Percentiles rank a stretch among this genome's conserved stretches.
Evolutionary conservation across 2,113 vertebrate species (phyloP).

Genomic region (Cygnus buccinator): DNA sequence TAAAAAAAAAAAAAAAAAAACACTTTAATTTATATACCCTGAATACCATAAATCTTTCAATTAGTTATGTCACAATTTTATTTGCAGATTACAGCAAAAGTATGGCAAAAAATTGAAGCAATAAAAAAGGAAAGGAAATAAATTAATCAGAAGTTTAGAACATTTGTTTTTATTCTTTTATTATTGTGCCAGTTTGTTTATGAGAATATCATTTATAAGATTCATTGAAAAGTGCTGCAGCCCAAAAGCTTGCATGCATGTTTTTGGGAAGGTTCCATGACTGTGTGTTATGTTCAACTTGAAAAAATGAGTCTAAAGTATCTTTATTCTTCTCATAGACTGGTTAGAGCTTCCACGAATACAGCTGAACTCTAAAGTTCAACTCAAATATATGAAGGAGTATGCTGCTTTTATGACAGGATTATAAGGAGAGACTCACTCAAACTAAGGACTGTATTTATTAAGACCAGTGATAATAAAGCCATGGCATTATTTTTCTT

Average conservation of each 20-base stretch:
- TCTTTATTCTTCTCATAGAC: conserved; percentile 22
- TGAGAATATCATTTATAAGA: conserved; percentile 16
- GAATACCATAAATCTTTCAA: neutral
- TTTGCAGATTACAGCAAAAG: conserved; percentile 51
- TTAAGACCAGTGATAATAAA: neutral
- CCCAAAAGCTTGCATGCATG: neutral
- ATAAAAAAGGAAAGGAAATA: conserved; percentile 50
- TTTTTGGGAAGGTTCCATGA: neutral
- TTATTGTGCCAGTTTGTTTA: neutral
- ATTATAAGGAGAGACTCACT: neutral
- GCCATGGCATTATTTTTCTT: neutral
- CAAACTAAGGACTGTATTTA: neutral
- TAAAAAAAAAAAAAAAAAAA: conserved; percentile 4
- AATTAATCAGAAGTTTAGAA: conserved; percentile 56
- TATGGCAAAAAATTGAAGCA: conserved; percentile 43
- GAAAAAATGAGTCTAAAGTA: neutral
- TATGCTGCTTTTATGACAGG: neutral
- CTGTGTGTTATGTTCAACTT: neutral
- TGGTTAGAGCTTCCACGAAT: conserved; percentile 26
- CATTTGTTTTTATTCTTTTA: conserved; percentile 43
- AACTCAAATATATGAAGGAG: conserved; percentile 5
- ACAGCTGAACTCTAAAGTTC: neutral
- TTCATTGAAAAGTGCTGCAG: conserved; percentile 3
- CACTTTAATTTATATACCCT: neutral
- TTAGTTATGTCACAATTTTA: neutral